These are phyloP conservation scores for Carettochelys insculpta DNA, from an alignment of 2,113 vertebrate species.

Conservation along the genomic window DNA sequence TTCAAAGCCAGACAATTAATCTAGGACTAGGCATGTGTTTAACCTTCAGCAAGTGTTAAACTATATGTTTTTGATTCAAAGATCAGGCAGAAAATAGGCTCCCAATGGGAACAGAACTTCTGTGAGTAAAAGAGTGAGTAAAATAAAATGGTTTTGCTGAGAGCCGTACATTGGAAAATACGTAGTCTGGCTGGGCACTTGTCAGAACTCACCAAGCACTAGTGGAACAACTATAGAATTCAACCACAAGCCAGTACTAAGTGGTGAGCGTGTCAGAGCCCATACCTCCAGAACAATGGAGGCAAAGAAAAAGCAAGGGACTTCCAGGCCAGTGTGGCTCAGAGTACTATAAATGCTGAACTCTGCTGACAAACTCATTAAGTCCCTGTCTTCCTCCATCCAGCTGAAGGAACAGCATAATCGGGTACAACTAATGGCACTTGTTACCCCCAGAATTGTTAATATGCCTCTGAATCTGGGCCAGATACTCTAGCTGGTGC, in stretches of 20 bases:
- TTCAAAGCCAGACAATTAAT: conserved; percentile 2
- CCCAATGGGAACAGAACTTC: too few species aligned
- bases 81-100: background rate
- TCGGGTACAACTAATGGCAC: background rate
- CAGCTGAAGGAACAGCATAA: background rate
- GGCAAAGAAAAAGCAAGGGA: background rate
- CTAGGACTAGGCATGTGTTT: background rate
- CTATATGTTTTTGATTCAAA: conserved; percentile 3
- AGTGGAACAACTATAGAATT: too few species aligned
- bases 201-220: too few species aligned
- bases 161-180: too few species aligned
- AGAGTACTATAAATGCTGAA: background rate
- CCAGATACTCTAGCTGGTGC: background rate
- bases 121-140: too few species aligned
- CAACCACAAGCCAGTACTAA: too few species aligned
- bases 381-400: background rate
- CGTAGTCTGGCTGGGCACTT: too few species aligned
- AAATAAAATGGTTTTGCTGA: too few species aligned
- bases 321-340: too few species aligned
- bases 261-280: background rate
- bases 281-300: background rate
- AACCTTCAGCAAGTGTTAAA: background rate
- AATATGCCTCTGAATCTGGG: background rate
- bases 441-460: background rate
- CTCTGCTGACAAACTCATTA: background rate